These are phyloP conservation scores for Harpegnathos saltator DNA, from an alignment of 1,140 invertebrate species.

Conservation along the genomic window DNA sequence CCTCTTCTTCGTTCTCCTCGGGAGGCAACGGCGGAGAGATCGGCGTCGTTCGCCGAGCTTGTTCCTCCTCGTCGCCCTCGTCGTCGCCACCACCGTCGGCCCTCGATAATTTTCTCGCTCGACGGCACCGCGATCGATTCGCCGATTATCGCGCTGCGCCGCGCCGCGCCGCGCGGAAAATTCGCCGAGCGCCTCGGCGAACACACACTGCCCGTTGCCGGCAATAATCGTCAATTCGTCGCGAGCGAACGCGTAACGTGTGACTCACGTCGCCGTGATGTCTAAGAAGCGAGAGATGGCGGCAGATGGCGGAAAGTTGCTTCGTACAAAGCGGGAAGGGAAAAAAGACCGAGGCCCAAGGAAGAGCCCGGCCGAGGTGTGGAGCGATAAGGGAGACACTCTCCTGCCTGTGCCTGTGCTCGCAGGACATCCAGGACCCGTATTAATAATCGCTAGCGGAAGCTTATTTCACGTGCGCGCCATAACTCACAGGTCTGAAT, in stretches of 20 bases:
- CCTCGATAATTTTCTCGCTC: slow-evolving; percentile 63
- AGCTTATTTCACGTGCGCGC: neutral
- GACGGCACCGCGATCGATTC: slow-evolving; percentile 64
- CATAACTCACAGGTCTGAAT: slow-evolving; percentile 1
- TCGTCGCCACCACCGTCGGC: slow-evolving; percentile 4
- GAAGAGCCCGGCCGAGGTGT: slow-evolving; percentile 1
- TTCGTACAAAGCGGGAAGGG: neutral
- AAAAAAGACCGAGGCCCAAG: slow-evolving; percentile 28
- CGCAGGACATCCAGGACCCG: neutral
- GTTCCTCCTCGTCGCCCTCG: slow-evolving; percentile 31
- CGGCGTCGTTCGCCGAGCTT: slow-evolving; percentile 41
- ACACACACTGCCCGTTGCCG: slow-evolving; percentile 56
- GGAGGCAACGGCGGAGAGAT: neutral
- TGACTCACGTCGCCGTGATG: slow-evolving; percentile 56
- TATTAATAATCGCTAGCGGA: too few relatives aligned
- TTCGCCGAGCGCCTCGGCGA: slow-evolving; percentile 63
- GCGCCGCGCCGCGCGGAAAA: slow-evolving; percentile 64
- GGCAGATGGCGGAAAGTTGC: neutral
- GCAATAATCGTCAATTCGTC: slow-evolving; percentile 75
- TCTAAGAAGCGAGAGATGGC: neutral
- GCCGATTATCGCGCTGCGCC: slow-evolving; percentile 60
- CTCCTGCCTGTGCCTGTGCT: slow-evolving; percentile 71
- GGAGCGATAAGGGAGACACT: slow-evolving; percentile 52
- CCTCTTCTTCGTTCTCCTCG: neutral
- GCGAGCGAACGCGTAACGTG: slow-evolving; percentile 52